Evolutionary conservation across 2,888 invertebrate genomes (phyloP), one percentile per base, ranked within the genome.

Genomic region (Thumatha senex): DNA sequence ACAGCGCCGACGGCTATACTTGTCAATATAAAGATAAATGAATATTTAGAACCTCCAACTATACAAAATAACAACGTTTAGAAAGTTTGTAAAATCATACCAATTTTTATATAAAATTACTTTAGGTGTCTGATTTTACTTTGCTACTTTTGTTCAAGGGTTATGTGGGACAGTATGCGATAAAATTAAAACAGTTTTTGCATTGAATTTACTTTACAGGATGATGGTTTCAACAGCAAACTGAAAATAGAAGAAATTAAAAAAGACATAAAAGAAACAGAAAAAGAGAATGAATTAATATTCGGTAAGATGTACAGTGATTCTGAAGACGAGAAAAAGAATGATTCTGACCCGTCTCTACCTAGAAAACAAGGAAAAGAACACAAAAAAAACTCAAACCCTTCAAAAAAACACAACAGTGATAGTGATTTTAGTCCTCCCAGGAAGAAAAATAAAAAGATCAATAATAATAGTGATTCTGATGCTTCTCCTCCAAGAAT

Each of bases 291-390:
- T 72, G 86, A 87, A 72, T 40, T 89, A 2, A 73, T 88, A 11
- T 91, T 89, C 56, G 90, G 90, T 0, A 90, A 91, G 82, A 90
- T 91, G 90, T 91, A 87, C 70, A 91, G 90, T 57, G 90, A 91
- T 47, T 86, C 89, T 0, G 90, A 91, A 65, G 89, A 90, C 63
- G 90, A 91, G 9, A 65, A 77, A 36, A 78, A 82, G 34, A 74
- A 82, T 48, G 80, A 82, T 46, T 82, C 84, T 0, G 81, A 84
- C 54, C 11, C 43, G 1, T 63, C 63, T 8, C 69, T 67, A 12
- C 61, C 64, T 0, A 63, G 66, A 40, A 68, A 63, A 41, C 15
- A 56, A 51, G 24, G 51, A 56, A 51, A 43, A 36, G n/a, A 14
- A 7, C 11, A 43, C n/a, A 52, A 61, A 34, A 46, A 48, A 10